Evolutionary conservation across 1,140 invertebrate genomes (phyloP).

Genomic region (Fopius arisanus): DNA sequence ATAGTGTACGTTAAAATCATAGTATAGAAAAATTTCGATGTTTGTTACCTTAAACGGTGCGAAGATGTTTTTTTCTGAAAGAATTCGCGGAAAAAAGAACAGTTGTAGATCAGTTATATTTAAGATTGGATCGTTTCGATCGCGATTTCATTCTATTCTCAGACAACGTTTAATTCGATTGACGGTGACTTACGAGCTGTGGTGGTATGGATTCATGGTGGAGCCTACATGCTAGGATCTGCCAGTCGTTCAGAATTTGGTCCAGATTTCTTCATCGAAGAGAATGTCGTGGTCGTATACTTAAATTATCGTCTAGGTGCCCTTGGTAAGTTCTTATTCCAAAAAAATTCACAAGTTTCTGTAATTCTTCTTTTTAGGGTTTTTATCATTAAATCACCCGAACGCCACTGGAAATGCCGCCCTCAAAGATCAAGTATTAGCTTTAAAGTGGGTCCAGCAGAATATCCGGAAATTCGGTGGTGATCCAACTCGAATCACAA

Average conservation of each 20-base stretch:
- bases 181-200: conserved; percentile 45
- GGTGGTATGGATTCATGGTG: conserved; percentile 68
- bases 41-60: too few species aligned
- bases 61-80: too few species aligned
- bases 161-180: background rate
- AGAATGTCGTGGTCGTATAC: conserved; percentile 62
- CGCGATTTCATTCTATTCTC: background rate
- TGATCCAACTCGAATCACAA: conserved; percentile 53
- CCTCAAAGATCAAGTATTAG: conserved; percentile 66
- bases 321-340: conserved; percentile 36
- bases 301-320: conserved; percentile 63
- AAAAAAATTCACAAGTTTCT: background rate
- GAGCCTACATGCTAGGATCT: conserved; percentile 58
- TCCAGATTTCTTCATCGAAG: conserved; percentile 54
- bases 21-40: too few species aligned
- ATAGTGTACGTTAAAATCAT: too few species aligned
- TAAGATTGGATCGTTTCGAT: background rate
- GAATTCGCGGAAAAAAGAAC: too few species aligned
- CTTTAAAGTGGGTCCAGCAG: conserved; percentile 59
- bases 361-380: conserved; percentile 49
- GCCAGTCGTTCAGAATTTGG: conserved; percentile 37
- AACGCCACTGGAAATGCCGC: conserved; percentile 74
- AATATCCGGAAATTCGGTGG: conserved; percentile 56
- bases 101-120: too few species aligned
- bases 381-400: conserved; percentile 67